Conservation (phyloP, 2,888 invertebrate species). For the Camponotus fellah region DNA sequence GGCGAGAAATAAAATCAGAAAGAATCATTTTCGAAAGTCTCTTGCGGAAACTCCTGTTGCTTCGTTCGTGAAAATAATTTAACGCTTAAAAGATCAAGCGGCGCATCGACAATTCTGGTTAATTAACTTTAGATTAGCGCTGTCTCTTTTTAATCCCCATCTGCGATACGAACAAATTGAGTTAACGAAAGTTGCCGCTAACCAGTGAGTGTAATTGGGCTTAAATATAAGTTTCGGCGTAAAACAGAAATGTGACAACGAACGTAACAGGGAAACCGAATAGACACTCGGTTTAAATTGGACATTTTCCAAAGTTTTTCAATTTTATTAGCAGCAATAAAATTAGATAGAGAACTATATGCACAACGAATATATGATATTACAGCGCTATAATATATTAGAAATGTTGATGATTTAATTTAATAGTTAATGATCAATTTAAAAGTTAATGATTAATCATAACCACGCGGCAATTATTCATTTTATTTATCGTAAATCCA, state of each 20-base stretch:
- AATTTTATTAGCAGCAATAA: conserved; percentile 32
- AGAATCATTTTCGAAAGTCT: not conserved
- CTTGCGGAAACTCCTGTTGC: not conserved
- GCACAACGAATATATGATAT: not conserved
- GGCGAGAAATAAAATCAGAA: conserved; percentile 12
- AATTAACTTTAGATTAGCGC: conserved; percentile 28
- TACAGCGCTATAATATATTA: not conserved
- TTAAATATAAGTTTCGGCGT: conserved; percentile 24
- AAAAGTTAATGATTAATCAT: not conserved
- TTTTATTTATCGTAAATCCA: conserved; percentile 13
- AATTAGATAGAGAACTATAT: conserved; percentile 21
- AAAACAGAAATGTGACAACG: conserved; percentile 10
- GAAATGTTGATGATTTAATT: not conserved
- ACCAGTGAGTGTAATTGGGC: conserved; percentile 1
- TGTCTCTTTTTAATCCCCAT: not conserved
- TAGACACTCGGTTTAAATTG: conserved; percentile 1
- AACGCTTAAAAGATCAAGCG: not conserved
- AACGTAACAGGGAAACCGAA: conserved; percentile 3
- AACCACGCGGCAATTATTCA: not conserved
- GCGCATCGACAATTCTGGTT: conserved; percentile 1
- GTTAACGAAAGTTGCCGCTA: conserved; percentile 37
- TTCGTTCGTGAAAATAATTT: not conserved
- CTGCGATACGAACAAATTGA: conserved; percentile 5
- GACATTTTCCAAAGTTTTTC: conserved; percentile 20
- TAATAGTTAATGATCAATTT: not conserved